These are phyloP conservation scores for Hesperophylax magnus DNA, from an alignment of 1,140 invertebrate species.

Conservation along the genomic window DNA sequence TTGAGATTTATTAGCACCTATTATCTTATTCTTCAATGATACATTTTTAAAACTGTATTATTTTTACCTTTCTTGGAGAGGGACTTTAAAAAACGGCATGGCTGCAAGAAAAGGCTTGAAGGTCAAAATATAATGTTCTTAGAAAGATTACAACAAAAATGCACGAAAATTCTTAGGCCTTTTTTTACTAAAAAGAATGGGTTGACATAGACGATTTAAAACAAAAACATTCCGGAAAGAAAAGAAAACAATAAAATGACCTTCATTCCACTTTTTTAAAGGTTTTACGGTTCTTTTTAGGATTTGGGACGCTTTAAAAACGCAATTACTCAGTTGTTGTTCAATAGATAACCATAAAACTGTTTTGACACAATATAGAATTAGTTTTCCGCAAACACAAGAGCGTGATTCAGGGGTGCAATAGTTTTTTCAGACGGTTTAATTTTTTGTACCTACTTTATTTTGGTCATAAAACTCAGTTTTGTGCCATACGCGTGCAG, in stretches of 20 bases:
- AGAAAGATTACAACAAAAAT: slow-evolving; percentile 4
- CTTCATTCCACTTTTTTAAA: slow-evolving; percentile 32
- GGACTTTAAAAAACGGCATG: neutral
- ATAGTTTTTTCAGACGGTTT: neutral
- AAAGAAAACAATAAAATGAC: slow-evolving; percentile 34
- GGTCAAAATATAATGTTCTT: slow-evolving; percentile 14
- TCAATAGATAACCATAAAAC: slow-evolving; percentile 8
- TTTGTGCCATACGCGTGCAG: neutral
- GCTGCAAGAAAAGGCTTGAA: slow-evolving; percentile 44
- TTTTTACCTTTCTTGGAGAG: neutral
- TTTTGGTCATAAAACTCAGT: slow-evolving; percentile 3
- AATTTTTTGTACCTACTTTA: neutral
- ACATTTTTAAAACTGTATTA: neutral
- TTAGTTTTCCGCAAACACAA: slow-evolving; percentile 33
- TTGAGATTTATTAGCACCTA: no score
- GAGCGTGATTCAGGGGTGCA: neutral
- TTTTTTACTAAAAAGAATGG: slow-evolving; percentile 41
- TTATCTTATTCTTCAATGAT: no score
- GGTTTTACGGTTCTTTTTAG: neutral
- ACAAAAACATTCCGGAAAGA: slow-evolving; percentile 13
- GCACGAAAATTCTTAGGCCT: neutral
- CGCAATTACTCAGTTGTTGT: neutral
- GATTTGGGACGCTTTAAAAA: neutral
- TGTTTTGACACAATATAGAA: slow-evolving; percentile 35
- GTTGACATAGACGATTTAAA: slow-evolving; percentile 31